Conservation (phyloP, 2,888 invertebrate species). For the Phlogophora meticulosa region DNA sequence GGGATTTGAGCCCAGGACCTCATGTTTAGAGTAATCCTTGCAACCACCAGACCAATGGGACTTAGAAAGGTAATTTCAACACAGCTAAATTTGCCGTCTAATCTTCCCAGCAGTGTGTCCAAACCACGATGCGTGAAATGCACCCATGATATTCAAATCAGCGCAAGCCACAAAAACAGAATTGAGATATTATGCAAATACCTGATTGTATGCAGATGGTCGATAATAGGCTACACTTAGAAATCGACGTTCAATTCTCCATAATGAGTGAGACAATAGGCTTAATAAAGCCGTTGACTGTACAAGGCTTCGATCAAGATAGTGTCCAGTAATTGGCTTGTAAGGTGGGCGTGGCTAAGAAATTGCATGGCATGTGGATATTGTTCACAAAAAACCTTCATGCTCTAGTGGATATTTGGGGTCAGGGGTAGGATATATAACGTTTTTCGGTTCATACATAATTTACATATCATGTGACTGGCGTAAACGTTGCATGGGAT, state of each 20-base stretch:
- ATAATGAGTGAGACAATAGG: constrained; percentile 89
- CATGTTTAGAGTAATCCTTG: no score
- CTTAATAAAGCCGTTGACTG: constrained; percentile 87
- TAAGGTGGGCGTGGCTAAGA: constrained; percentile 56
- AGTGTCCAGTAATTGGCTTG: constrained; percentile 70
- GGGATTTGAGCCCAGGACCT: no score
- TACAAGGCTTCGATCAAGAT: constrained; percentile 81
- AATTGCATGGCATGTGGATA: constrained; percentile 51
- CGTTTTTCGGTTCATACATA: constrained; percentile 43
- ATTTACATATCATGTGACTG: constrained; percentile 32
- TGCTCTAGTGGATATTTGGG: constrained; percentile 37
- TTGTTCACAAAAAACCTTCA: constrained; percentile 47
- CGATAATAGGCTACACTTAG: constrained; percentile 85
- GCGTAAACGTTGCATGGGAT: constrained; percentile 23
- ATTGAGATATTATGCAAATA: constrained; percentile 91
- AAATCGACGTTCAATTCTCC: constrained; percentile 86
- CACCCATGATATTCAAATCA: constrained; percentile 73
- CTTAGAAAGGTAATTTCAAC: no score
- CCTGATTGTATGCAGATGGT: constrained; percentile 90
- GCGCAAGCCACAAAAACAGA: constrained; percentile 80
- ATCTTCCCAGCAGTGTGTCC: constrained; percentile 49
- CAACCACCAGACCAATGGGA: no score
- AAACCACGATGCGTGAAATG: constrained; percentile 68
- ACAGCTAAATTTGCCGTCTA: no score
- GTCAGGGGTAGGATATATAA: constrained; percentile 35